Conservation (phyloP, 2,797 vertebrate genomes). For the Champsocephalus gunnari region DNA sequence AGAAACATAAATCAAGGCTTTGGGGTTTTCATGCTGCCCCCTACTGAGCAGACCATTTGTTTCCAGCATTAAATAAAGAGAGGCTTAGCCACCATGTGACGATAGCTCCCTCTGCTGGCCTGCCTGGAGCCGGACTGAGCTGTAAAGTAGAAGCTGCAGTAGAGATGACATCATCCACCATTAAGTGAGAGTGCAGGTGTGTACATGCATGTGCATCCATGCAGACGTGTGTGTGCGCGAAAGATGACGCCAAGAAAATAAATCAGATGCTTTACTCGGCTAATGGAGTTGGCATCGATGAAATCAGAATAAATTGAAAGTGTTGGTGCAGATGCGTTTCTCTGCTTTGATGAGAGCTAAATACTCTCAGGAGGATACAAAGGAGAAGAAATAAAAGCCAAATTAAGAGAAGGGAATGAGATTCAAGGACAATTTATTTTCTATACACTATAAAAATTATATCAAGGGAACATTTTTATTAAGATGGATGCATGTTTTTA, state of each 20-base stretch:
- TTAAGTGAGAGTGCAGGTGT: constrained; percentile 15
- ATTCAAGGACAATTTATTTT: not conserved
- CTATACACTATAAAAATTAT: not conserved
- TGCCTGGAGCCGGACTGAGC: rapidly evolving
- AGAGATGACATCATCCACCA: constrained; percentile 52
- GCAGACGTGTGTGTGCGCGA: not conserved
- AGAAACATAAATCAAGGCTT: constrained; percentile 10
- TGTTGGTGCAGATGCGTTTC: not conserved
- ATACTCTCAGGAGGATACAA: not conserved
- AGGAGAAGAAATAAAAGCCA: not conserved
- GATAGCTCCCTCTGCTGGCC: constrained; percentile 70
- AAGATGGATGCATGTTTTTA: no score
- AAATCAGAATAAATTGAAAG: not conserved
- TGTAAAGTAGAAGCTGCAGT: not conserved
- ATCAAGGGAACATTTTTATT: not conserved
- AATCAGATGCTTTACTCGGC: constrained; percentile 9
- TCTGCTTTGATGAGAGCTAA: constrained; percentile 12
- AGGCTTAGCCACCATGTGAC: not conserved
- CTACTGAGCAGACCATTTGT: constrained; percentile 33
- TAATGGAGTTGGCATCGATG: constrained; percentile 27
- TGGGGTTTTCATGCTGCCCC: constrained; percentile 32
- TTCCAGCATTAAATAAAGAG: not conserved
- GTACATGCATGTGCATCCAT: constrained; percentile 12
- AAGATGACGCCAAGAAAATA: constrained; percentile 17
- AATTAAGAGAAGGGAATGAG: not conserved